A percentile compares a stretch with the other conserved stretches of the same genome.
phyloP scores from a whole-genome alignment of 2,888 invertebrate genomes.

The Pheosia tremula region DNA sequence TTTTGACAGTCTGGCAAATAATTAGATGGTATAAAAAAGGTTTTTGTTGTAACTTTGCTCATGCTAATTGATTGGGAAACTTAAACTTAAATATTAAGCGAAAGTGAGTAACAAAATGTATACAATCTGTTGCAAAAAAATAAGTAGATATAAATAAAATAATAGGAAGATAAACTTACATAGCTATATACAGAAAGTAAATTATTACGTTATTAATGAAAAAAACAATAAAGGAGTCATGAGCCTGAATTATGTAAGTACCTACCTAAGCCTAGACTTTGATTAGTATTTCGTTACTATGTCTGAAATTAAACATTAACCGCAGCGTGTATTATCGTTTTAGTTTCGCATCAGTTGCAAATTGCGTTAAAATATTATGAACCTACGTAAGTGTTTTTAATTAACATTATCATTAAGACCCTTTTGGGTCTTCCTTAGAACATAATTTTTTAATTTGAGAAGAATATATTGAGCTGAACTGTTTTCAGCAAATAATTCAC shows the following conservation, averaged over 20 bases:
- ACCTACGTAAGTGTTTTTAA: constrained; percentile 15
- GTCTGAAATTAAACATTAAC: constrained; percentile 10
- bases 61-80: background rate
- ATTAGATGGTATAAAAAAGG: background rate
- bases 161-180: too few species aligned
- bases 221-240: too few species aligned
- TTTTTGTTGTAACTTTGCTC: background rate
- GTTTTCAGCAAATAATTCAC: background rate
- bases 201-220: too few species aligned
- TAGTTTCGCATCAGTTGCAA: constrained; percentile 9
- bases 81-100: background rate
- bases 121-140: too few species aligned
- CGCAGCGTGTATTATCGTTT: constrained; percentile 9
- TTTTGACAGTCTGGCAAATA: constrained; percentile 2
- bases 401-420: too few species aligned
- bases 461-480: too few species aligned
- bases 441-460: too few species aligned
- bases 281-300: background rate
- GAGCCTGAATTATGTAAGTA: too few species aligned
- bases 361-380: constrained; percentile 11
- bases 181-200: too few species aligned
- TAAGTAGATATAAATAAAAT: too few species aligned
- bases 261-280: too few species aligned
- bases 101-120: background rate
- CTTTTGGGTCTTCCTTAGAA: background rate